phyloP scores from a whole-genome alignment of 2,113 vertebrate species.

The Heloderma charlesbogerti region DNA sequence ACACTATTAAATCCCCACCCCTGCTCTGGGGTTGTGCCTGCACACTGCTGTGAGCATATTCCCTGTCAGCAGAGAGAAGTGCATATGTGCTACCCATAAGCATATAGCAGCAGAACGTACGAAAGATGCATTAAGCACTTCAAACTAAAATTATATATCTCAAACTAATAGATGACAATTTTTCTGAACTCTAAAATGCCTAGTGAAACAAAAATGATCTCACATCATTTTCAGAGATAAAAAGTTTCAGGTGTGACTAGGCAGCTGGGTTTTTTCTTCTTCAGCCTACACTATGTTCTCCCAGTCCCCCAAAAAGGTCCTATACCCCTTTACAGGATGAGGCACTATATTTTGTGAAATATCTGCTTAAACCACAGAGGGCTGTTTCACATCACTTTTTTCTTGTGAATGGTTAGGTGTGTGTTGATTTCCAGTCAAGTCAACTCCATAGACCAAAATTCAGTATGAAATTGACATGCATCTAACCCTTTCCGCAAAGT shows the following conservation, averaged over 20 bases:
- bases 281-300: not conserved
- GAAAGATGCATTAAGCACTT: not conserved
- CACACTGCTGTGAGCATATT: not conserved
- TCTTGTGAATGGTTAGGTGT: not conserved
- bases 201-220: not conserved
- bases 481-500: not conserved
- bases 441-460: not conserved
- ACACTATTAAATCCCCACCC: not conserved
- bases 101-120: not conserved
- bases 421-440: not conserved
- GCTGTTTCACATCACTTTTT: not conserved
- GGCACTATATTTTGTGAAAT: not conserved
- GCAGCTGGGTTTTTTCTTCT: not conserved
- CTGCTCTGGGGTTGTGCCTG: not conserved
- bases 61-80: not conserved
- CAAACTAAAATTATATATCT: not conserved
- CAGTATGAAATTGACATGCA: not conserved
- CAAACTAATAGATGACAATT: not conserved
- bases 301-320: not conserved
- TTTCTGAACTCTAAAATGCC: not conserved
- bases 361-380: not conserved
- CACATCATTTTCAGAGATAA: not conserved
- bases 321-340: not conserved
- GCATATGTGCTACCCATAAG: not conserved
- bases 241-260: not conserved